Base-by-base conservation (phyloP, 1,140 invertebrate genomes). In the Trichonephila clavata region DNA sequence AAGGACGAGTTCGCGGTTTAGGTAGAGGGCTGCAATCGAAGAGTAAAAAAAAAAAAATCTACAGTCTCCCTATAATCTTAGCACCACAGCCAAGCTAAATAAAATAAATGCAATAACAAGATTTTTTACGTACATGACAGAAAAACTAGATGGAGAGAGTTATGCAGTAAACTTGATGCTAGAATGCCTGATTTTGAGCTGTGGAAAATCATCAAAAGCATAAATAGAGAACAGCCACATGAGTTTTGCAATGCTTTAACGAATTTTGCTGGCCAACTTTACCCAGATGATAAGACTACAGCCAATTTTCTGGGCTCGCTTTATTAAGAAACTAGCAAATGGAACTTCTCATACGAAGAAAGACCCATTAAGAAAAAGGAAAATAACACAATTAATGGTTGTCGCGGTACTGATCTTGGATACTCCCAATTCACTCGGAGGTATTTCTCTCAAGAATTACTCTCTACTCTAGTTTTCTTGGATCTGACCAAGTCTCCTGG, bases 401-500 rank as follows among this genome's bases (percentile, higher is more conserved):
- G 43, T 84, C 0, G 81, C 21, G 57, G 81, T 24, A n/a, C 81
- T 7, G 32, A 43, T 57, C 2, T 84, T 57, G 81, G 39, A 2
- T 43, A 10, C 20, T 16, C 32, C 32, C 32, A 43, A 18, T n/a
- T 50, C 81, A 57, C 39, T 84, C 81, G 50, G 27, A 21, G 27
- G 8, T 84, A 39, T 71, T 61, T 24, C 27, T 24, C 6, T 84
- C 5, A 84, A 57, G 81, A 84, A 50, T 57, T 84, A 57, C 81
- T 57, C 32, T 32, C 50, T 20, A 7, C 81, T 50, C 7, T 84
- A 2, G 3, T 39, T 3, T 84, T 84, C 21, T n/a, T 84, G 21
- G 81, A 50, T 84, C 81, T 84, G 8, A 84, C 32, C 39, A 83
- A 83, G 24, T 84, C 39, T 6, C 81, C 81, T 50, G 81, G 43